Evolutionary conservation across 1,140 invertebrate genomes (phyloP).

Genomic region (Choristoneura fumiferana): DNA sequence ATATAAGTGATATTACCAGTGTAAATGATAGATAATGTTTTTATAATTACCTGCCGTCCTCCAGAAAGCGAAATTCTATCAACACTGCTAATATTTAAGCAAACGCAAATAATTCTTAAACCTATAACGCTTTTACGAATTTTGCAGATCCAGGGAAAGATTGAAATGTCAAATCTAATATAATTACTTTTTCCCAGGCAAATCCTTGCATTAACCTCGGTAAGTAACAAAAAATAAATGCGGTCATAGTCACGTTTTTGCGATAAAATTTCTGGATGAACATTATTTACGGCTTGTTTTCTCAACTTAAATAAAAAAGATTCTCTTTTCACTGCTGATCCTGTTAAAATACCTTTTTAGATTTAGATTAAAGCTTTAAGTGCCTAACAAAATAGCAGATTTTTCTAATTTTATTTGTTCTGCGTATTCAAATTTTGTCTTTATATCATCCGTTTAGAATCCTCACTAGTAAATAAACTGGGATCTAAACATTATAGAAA

Average conservation of each 20-base stretch:
- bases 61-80: too few relatives aligned
- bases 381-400: too few relatives aligned
- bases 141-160: neutral
- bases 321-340: conserved; percentile 16
- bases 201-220: neutral
- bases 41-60: too few relatives aligned
- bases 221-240: conserved; percentile 13
- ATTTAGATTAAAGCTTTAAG: neutral
- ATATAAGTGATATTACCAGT: too few relatives aligned
- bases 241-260: conserved; percentile 22
- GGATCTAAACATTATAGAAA: too few relatives aligned
- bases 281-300: conserved; percentile 23
- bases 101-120: too few relatives aligned
- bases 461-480: too few relatives aligned
- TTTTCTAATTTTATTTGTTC: too few relatives aligned
- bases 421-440: too few relatives aligned
- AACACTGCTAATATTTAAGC: too few relatives aligned
- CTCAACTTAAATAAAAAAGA: conserved; percentile 16
- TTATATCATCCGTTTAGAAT: too few relatives aligned
- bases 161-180: neutral
- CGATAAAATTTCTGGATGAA: conserved; percentile 23
- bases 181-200: neutral
- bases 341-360: conserved; percentile 4
- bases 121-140: neutral
- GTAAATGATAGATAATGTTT: too few relatives aligned